phyloP scores from a whole-genome alignment of 2,797 vertebrate species.

The Lophura swinhoii region DNA sequence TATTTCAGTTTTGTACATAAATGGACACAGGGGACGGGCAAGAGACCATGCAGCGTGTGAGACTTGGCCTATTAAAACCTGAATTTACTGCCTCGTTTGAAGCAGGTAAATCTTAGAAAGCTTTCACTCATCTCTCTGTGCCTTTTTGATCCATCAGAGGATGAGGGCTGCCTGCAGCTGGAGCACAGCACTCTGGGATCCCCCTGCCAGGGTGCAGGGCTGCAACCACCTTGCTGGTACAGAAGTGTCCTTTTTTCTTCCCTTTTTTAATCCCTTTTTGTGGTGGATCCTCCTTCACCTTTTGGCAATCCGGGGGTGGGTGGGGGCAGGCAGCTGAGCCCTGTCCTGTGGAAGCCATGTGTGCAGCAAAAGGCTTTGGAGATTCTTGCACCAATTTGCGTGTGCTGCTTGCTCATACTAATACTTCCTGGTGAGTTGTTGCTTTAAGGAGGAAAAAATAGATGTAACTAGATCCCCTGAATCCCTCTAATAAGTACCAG shows the following conservation, averaged over 20 bases:
- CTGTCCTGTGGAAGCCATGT: not conserved
- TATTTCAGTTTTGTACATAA: not conserved
- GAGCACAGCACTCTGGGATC: not conserved
- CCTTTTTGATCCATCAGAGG: not conserved
- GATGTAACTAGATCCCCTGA: constrained; percentile 48
- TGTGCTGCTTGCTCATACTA: not conserved
- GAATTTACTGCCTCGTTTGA: not conserved
- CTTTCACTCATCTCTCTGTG: not conserved
- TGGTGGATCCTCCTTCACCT: not conserved
- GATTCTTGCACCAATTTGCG: not conserved
- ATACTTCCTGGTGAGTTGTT: constrained; percentile 17
- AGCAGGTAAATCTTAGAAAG: not conserved
- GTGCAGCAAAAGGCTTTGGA: not conserved
- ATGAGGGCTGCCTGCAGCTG: not conserved
- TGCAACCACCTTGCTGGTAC: not conserved
- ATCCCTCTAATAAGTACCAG: constrained; percentile 51
- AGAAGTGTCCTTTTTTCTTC: not conserved
- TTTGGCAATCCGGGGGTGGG: not conserved
- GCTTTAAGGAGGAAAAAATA: constrained; percentile 37
- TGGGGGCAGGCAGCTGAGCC: not conserved
- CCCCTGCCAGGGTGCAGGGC: not conserved
- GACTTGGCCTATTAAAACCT: not conserved
- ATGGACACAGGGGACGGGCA: not conserved
- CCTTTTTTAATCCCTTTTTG: not conserved
- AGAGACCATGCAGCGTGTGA: not conserved